A percentile compares a stretch with the other conserved stretches of the same genome.
phyloP scores from a whole-genome alignment of 2,113 vertebrate genomes.

The Maccullochella peelii region DNA sequence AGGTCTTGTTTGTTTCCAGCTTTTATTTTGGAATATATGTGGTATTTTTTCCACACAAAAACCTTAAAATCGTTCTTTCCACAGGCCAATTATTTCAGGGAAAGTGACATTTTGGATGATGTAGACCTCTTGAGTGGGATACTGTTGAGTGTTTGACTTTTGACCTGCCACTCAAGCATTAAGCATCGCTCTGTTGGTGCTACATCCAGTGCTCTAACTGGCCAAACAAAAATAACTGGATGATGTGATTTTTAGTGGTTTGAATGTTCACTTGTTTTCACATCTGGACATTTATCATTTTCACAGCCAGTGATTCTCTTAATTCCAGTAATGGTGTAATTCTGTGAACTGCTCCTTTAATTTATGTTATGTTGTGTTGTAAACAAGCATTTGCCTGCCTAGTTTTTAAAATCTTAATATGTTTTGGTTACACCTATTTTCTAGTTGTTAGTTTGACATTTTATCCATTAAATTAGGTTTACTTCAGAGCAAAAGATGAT shows the following conservation, averaged over 20 bases:
- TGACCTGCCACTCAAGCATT: neutral
- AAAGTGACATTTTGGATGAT: neutral
- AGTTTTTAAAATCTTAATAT: neutral
- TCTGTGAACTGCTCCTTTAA: neutral
- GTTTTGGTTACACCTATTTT: neutral
- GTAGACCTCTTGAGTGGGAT: neutral
- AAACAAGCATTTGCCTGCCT: neutral
- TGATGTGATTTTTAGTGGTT: neutral
- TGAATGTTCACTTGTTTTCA: neutral
- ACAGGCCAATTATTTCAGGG: neutral
- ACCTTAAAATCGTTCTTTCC: neutral
- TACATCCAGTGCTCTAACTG: neutral
- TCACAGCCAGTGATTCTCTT: neutral
- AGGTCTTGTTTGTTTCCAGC: neutral
- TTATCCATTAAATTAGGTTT: neutral
- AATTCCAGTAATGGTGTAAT: too few relatives aligned
- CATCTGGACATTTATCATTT: neutral
- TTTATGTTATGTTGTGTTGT: too few relatives aligned
- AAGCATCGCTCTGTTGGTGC: neutral
- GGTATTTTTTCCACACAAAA: neutral
- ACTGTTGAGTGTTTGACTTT: neutral
- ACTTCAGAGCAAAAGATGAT: neutral
- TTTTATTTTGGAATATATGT: neutral
- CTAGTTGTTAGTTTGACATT: neutral
- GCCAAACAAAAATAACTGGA: neutral